Evolutionary conservation across 2,113 vertebrate genomes (phyloP), one percentile per base, ranked within the genome.

Genomic region (Silurus glanis): DNA sequence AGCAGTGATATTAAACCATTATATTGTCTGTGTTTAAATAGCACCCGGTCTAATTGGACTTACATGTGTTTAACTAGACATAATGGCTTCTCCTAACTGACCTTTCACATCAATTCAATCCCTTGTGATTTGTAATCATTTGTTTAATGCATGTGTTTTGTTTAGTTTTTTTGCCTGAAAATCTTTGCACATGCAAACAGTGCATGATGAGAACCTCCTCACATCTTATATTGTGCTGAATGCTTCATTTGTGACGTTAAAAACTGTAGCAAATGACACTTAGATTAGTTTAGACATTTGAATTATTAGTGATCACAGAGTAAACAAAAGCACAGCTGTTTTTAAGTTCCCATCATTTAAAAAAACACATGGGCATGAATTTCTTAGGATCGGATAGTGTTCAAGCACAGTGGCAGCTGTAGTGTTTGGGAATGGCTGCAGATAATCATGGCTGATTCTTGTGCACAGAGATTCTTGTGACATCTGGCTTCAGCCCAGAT

Each of bases 401-500:
- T 86, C n/a, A 82, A 67, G 80, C 64, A 49, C 25, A 47, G 79
- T 51, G 13, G 13, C 86, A 83, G 83, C 61, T 83, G 72, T 79
- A 87, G 83, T 25, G 16, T 25, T 71, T 8, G 21, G 71, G 74
- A 76, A 47, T 55, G 79, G 66, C 83, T 64, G 25, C 71, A 82
- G 87, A 66, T 83, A 56, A 58, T 87, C 17, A 66, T 53, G 66
- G 71, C 66, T 85, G 62, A 28, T 75, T 66, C 19, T 51, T 67
- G 59, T 83, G 72, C 78, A 84, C 78, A 58, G 62, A 59, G 75
- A 86, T 84, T 69, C 67, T 81, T 85, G 83, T 87, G 79, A 87
- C 83, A 62, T 75, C 83, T 88, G 83, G 67, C 66, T 17, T 56
- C 10, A 37, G 49, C 82, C 82, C 72, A 86, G 82, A 84, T 81